These are phyloP conservation scores for Mobula birostris DNA, from an alignment of 2,113 vertebrate genomes.

Conservation along the genomic window DNA sequence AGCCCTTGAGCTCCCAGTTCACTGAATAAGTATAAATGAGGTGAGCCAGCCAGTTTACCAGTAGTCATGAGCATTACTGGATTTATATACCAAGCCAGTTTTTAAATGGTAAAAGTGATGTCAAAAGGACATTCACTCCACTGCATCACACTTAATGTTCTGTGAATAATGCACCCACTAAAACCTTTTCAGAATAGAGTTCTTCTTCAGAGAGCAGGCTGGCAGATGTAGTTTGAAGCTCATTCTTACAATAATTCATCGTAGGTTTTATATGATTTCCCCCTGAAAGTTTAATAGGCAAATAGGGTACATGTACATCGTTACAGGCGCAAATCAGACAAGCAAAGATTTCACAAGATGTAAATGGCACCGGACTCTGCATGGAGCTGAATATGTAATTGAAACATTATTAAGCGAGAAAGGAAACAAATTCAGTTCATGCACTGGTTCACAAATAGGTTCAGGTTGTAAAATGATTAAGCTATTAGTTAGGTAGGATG, in stretches of 20 bases:
- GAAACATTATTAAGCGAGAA: background rate
- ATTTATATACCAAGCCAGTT: background rate
- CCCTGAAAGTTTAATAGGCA: background rate
- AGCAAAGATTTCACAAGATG: background rate
- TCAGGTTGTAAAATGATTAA: conserved; percentile 18
- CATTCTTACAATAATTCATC: background rate
- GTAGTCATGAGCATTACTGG: background rate
- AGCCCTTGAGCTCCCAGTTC: background rate
- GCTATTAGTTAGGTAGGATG: conserved; percentile 32
- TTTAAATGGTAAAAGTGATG: background rate
- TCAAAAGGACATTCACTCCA: background rate
- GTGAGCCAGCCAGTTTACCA: background rate
- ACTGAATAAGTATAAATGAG: background rate
- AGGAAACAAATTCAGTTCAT: background rate
- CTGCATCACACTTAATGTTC: background rate
- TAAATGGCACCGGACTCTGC: background rate
- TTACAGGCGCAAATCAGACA: background rate
- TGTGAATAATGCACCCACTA: background rate
- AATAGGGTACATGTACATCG: background rate
- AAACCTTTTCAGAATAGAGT: background rate
- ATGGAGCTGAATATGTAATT: background rate
- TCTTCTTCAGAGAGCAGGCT: too few relatives aligned
- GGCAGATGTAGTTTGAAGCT: background rate
- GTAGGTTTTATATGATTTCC: background rate
- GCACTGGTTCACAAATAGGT: background rate